Base-by-base conservation (phyloP, 1,140 invertebrate species). In the Mactra quadrangularis region DNA sequence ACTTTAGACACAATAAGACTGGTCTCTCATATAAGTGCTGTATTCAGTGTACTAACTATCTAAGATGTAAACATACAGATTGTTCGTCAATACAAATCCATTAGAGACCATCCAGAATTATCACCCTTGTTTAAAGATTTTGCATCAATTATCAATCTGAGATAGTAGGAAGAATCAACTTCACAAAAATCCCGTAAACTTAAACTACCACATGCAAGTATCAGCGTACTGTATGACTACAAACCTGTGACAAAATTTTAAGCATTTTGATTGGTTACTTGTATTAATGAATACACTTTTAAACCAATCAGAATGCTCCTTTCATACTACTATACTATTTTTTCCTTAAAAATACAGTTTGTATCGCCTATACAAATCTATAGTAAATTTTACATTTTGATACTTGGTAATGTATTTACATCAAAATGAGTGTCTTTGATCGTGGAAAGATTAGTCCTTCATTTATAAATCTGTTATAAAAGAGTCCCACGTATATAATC, bases 51-150 rank as follows among this genome's bases (percentile, higher is more conserved):
- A n/a, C 9, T 9, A 33, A 35, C n/a, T 31, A 64, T 31, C 29
- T 31, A 38, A 64, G 35, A 33, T 15, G 33, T 47, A 60, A 76
- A 76, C 74, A 64, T 33, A 3, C 31, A 62, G 29, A 64, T 62
- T 31, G 45, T 64, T 62, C 50, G 29, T 41, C 74, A 33, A 76
- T 64, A 62, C 74, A 76, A 76, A 76, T 76, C 74, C 74, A 76
- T 76, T 76, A 50, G 13, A 15, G 27, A 15, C 38, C 3, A 45
- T 31, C 22, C 22, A 41, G 29, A 22, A 57, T 76, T 60, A 76
- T 45, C 70, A 52, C 55, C 74, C 17, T 13, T 64, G 17, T 41
- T 31, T 62, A 76, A 50, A 53, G 53, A 76, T 62, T 76, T 64
- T 64, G 62, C 74, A 62, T 76, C 50, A 76, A 76, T 76, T 60